A percentile compares a stretch with the other conserved stretches of the same genome.
Evolutionary conservation across 1,140 invertebrate species (phyloP).

Genomic region (Notospermus geniculatus): DNA sequence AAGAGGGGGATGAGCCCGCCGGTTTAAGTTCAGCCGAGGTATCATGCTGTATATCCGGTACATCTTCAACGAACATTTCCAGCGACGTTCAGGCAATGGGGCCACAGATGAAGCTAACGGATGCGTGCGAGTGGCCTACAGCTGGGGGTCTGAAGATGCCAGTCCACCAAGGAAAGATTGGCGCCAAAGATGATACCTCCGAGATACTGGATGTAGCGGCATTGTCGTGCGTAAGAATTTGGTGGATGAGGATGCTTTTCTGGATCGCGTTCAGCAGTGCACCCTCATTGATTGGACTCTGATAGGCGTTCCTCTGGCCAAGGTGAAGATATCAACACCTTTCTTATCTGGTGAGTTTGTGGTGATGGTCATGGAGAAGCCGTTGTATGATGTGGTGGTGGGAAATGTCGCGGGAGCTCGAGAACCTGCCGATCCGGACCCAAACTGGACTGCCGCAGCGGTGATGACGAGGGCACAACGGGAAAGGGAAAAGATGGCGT

Average conservation of each 20-base stretch:
- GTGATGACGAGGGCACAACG: too few species aligned
- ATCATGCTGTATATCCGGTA: too few species aligned
- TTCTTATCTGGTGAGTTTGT: slow-evolving; percentile 2
- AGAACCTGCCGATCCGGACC: too few species aligned
- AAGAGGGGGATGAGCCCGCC: too few species aligned
- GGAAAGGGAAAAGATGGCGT: too few species aligned
- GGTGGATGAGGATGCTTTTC: background rate
- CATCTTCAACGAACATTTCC: too few species aligned
- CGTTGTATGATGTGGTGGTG: slow-evolving; percentile 13
- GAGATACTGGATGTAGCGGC: slow-evolving; percentile 9
- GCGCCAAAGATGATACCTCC: background rate
- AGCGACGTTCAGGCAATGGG: too few species aligned
- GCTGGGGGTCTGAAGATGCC: too few species aligned
- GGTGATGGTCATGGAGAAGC: slow-evolving; percentile 6
- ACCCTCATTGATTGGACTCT: slow-evolving; percentile 11
- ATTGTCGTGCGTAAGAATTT: background rate
- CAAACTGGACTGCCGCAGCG: background rate
- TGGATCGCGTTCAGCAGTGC: background rate
- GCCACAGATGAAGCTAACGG: too few species aligned
- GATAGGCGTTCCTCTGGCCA: slow-evolving; percentile 1
- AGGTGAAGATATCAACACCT: slow-evolving; percentile 3
- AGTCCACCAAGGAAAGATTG: background rate
- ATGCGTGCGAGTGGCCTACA: too few species aligned
- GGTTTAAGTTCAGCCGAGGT: too few species aligned
- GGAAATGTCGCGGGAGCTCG: too few species aligned